phyloP scores from a whole-genome alignment of 2,113 vertebrate genomes.

The Pica pica region DNA sequence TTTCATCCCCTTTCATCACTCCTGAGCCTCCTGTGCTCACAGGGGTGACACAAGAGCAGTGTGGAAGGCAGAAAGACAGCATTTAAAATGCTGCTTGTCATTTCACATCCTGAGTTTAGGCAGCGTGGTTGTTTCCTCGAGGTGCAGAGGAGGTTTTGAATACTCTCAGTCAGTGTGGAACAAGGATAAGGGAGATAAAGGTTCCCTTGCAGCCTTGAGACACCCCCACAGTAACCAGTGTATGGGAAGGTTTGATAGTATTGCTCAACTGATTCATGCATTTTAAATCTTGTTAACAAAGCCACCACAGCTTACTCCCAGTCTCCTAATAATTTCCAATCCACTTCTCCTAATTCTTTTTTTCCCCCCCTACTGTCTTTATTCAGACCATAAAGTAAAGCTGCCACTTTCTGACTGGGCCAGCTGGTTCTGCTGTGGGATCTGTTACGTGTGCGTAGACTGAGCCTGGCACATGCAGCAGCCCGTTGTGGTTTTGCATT shows the following conservation, averaged over 20 bases:
- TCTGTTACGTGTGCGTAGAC: not conserved
- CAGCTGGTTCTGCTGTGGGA: not conserved
- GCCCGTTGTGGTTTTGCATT: not conserved
- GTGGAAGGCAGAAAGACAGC: not conserved
- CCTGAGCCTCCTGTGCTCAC: not conserved
- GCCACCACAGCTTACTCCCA: not conserved
- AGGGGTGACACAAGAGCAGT: not conserved
- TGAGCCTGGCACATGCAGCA: not conserved
- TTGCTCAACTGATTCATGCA: not conserved
- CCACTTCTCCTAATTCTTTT: not conserved
- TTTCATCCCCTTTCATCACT: not conserved
- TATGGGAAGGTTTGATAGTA: not conserved
- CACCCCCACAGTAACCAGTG: not conserved
- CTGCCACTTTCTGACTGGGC: not conserved
- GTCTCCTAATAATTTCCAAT: not conserved
- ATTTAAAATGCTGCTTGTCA: not conserved
- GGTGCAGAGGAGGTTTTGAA: not conserved
- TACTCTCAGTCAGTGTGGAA: not conserved
- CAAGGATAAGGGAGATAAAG: not conserved
- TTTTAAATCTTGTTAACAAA: not conserved
- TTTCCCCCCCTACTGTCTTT: not conserved
- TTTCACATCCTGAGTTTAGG: not conserved
- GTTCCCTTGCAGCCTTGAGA: not conserved
- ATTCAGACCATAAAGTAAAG: not conserved
- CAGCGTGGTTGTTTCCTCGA: not conserved